Conservation (phyloP, 1,140 invertebrate species). For the Drosophila busckii region DNA sequence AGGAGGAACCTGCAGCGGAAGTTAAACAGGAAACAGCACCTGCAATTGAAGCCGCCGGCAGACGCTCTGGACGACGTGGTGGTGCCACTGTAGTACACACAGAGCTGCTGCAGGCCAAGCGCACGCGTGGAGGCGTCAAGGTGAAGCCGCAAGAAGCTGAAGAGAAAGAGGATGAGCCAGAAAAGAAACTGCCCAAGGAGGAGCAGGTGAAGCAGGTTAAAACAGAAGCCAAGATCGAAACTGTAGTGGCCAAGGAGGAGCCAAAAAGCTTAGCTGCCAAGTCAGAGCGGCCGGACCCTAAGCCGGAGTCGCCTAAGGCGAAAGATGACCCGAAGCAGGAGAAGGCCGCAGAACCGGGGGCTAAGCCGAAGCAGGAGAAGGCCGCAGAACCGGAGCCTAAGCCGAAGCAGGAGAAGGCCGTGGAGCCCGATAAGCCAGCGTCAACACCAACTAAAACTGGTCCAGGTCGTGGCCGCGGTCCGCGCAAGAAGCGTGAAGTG, state of each 20-base stretch:
- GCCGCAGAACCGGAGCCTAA: no score
- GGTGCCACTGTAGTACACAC: constrained; percentile 50
- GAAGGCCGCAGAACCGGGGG: no score
- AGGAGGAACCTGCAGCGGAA: not conserved
- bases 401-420: no score
- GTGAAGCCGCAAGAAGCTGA: constrained; percentile 23
- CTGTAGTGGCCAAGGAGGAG: not conserved
- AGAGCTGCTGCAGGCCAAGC: constrained; percentile 59
- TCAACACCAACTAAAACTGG: constrained; percentile 11
- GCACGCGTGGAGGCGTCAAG: constrained; percentile 50
- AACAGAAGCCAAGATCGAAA: not conserved
- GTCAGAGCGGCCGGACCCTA: no score
- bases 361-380: no score
- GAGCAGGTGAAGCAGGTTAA: constrained; percentile 4
- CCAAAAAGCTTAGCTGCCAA: no score
- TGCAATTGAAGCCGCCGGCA: constrained; percentile 13
- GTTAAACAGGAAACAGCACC: constrained; percentile 18
- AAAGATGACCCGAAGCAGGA: no score
- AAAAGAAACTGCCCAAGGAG: not conserved
- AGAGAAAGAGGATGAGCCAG: constrained; percentile 8
- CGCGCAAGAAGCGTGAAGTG: constrained; percentile 80
- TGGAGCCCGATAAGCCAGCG: constrained; percentile 1
- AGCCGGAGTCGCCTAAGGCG: no score
- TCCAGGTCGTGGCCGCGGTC: constrained; percentile 55
- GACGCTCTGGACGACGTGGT: constrained; percentile 64